Evolutionary conservation across 2,113 vertebrate genomes (phyloP), one percentile per base, ranked within the genome.

Genomic region (Hemichromis elongatus): DNA sequence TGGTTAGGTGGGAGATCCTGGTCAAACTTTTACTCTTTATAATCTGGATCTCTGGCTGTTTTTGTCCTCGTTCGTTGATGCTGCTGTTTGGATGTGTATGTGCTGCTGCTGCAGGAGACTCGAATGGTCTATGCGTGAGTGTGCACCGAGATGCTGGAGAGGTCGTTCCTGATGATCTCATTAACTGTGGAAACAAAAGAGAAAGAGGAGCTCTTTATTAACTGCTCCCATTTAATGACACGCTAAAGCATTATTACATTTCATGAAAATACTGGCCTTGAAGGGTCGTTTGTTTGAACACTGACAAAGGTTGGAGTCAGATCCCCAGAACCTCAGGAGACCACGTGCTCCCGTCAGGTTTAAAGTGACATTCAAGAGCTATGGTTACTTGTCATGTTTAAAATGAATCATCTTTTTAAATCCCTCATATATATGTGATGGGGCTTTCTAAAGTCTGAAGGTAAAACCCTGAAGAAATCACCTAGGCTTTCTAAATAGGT

Each of bases 121-220:
- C 88, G 54, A 56, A 47, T 63, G 16, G 11, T 89, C 94, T 96
- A 96, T 10, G 96, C 93, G 52, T 96, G 95, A 83, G 93, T 92
- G 88, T 97, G 96, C 90, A 96, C 94, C 50, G 92, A 97, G 90
- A 97, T 97, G 95, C 97, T 96, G 95, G 98, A 99, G 86, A 99
- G 97, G 95, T 99, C 98, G 13, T 99, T 99, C 84, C 97, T 96
- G 95, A 99, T 99, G 81, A 99, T 97, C 94, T 99, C 98, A 84
- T 99, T 99, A 95, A 99, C 98, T 99, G 97, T 56, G 93, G 94
- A 96, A 92, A 96, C 90, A 95, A 94, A 80, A 92, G 87, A 95
- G 80, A 85, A 35, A 28, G 7, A 68, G 66, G 5, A 8, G 24
- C 30, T 88, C 13, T 53, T 93, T 85, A 89, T 77, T 47, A 89